A percentile compares a stretch with the other conserved stretches of the same genome.
Conservation (phyloP, 2,113 vertebrate genomes). For the Hypanus sabinus region DNA sequence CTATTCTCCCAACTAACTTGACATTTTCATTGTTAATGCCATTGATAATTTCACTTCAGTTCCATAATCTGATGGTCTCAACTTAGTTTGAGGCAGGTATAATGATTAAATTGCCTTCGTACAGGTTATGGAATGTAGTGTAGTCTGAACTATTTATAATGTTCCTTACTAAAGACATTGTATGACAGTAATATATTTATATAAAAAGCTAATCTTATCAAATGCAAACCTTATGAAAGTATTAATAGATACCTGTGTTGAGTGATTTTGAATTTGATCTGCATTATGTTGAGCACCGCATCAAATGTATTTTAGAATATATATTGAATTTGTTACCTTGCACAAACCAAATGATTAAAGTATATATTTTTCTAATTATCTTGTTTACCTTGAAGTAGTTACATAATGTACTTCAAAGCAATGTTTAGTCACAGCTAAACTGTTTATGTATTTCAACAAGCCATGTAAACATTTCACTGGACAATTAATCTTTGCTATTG, state of each 20-base stretch:
- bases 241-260: not conserved
- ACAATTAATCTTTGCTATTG: not conserved
- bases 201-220: not conserved
- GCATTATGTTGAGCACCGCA: not conserved
- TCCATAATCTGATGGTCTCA: not conserved
- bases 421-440: not conserved
- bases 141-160: not conserved
- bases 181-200: not conserved
- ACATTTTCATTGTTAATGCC: not conserved
- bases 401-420: not conserved
- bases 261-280: not conserved
- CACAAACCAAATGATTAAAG: not conserved
- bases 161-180: not conserved
- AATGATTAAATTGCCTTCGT: not conserved
- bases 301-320: not conserved
- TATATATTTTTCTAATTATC: not conserved
- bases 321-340: not conserved
- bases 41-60: not conserved
- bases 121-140: not conserved
- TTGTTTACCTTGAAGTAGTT: not conserved
- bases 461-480: not conserved
- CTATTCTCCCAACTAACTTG: not conserved
- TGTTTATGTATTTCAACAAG: not conserved
- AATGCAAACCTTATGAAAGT: not conserved
- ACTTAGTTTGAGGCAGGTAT: not conserved